Percentiles rank a stretch among this genome's conserved stretches.
These are phyloP conservation scores for Thalassarche chlororhynchos DNA, from an alignment of 2,113 vertebrate species.

Conservation along the genomic window DNA sequence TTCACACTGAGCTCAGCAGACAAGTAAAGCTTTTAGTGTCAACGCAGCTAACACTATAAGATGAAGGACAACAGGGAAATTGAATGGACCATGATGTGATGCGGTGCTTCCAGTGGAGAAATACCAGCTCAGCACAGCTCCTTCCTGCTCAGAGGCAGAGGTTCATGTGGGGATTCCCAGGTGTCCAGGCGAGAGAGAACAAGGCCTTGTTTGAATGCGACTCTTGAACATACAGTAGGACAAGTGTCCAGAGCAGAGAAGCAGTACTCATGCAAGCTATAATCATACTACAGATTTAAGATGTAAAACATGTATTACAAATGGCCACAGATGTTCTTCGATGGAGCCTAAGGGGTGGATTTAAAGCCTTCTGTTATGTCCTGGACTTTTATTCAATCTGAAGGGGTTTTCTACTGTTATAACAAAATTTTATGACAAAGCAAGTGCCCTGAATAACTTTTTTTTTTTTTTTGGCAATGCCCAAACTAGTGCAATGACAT, in stretches of 20 bases:
- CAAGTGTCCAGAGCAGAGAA: fast-evolving
- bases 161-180: fast-evolving
- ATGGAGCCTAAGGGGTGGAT: background rate
- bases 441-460: background rate
- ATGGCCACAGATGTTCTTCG: background rate
- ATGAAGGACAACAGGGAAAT: background rate
- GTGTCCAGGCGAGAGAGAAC: background rate
- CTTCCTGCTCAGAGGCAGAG: background rate
- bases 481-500: background rate
- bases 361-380: background rate
- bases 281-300: background rate
- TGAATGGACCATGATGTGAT: fast-evolving
- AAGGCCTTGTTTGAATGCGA: background rate
- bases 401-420: background rate
- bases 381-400: background rate
- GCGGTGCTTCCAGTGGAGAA: background rate
- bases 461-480: background rate
- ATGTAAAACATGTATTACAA: background rate
- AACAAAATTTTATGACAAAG: background rate
- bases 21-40: background rate
- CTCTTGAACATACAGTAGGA: fast-evolving
- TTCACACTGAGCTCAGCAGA: background rate
- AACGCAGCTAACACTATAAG: fast-evolving
- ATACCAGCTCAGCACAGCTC: background rate
- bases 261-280: background rate